These are phyloP conservation scores for Leucosticte australis DNA, from an alignment of 2,113 vertebrate genomes.

Conservation along the genomic window DNA sequence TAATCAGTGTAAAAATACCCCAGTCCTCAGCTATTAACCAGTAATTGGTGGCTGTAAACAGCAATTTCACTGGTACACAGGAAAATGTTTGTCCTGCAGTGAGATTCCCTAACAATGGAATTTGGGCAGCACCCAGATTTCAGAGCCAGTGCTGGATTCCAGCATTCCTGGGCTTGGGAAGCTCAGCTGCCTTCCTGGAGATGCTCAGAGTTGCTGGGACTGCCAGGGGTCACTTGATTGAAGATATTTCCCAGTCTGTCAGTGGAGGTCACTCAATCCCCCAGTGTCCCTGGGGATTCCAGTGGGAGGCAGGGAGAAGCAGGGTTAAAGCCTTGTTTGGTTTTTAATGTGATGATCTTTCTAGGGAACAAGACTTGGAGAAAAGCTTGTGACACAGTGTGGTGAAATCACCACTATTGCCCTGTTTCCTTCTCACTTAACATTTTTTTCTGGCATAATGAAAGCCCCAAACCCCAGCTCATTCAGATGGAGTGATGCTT, in stretches of 20 bases:
- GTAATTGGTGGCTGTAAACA: neutral
- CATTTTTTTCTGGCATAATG: neutral
- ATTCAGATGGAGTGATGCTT: neutral
- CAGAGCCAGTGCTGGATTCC: neutral
- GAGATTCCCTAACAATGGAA: neutral
- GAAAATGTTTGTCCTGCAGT: neutral
- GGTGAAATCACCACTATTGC: neutral
- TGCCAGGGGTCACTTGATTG: neutral
- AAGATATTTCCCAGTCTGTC: neutral
- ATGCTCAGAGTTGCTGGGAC: neutral
- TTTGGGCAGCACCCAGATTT: neutral
- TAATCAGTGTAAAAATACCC: neutral
- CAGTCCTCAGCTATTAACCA: neutral
- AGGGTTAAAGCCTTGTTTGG: neutral
- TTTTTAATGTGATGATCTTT: neutral
- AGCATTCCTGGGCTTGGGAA: neutral
- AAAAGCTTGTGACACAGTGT: fast-evolving
- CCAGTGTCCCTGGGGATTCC: neutral
- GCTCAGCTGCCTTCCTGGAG: neutral
- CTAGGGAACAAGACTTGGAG: neutral
- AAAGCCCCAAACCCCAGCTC: neutral
- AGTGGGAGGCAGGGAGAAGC: too few relatives aligned
- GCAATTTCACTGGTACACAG: neutral
- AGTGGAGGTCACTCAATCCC: neutral
- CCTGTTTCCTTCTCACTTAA: neutral